These are phyloP conservation scores for Astreopora myriophthalma DNA, from an alignment of 64 coral and sea anemone species.

Conservation along the genomic window DNA sequence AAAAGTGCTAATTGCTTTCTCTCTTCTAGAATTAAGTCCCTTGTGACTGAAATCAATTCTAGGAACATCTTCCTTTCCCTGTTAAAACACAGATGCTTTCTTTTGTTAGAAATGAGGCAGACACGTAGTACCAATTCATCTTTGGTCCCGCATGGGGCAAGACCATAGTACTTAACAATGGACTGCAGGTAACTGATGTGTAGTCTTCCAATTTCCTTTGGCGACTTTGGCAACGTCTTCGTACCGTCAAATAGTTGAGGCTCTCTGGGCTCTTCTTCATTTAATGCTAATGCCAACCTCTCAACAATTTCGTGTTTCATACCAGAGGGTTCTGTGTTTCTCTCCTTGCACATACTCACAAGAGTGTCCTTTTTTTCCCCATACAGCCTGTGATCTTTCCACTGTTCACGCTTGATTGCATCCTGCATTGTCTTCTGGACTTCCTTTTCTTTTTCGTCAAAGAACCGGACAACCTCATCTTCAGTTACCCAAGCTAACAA, in stretches of 20 bases:
- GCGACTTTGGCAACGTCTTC: slow-evolving; percentile 23
- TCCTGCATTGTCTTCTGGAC: not conserved
- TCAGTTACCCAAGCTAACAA: slow-evolving; percentile 42
- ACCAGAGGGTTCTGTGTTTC: not conserved
- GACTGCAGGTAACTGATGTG: slow-evolving; percentile 31
- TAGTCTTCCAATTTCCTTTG: slow-evolving; percentile 47
- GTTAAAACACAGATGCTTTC: slow-evolving; percentile 43
- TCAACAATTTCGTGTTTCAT: not conserved
- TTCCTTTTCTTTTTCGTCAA: slow-evolving; percentile 38
- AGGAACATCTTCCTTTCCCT: slow-evolving; percentile 45
- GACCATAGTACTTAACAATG: slow-evolving; percentile 26
- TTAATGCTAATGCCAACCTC: not conserved
- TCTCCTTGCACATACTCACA: slow-evolving; percentile 1
- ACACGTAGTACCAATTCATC: slow-evolving; percentile 39
- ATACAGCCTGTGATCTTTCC: not conserved
- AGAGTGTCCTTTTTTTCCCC: slow-evolving; percentile 5
- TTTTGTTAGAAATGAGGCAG: slow-evolving; percentile 33
- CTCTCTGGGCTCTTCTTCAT: not conserved
- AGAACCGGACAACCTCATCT: slow-evolving; percentile 14
- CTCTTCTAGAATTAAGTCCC: slow-evolving; percentile 6
- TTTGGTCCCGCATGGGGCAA: slow-evolving; percentile 20
- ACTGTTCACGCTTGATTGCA: slow-evolving; percentile 19
- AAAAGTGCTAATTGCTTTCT: slow-evolving; percentile 10
- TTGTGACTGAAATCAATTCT: slow-evolving; percentile 17
- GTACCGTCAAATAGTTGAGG: slow-evolving; percentile 10